A percentile compares a stretch with the other conserved stretches of the same genome.
phyloP scores from a whole-genome alignment of 2,113 vertebrate species.

The Pseudorectes ferrugineus region DNA sequence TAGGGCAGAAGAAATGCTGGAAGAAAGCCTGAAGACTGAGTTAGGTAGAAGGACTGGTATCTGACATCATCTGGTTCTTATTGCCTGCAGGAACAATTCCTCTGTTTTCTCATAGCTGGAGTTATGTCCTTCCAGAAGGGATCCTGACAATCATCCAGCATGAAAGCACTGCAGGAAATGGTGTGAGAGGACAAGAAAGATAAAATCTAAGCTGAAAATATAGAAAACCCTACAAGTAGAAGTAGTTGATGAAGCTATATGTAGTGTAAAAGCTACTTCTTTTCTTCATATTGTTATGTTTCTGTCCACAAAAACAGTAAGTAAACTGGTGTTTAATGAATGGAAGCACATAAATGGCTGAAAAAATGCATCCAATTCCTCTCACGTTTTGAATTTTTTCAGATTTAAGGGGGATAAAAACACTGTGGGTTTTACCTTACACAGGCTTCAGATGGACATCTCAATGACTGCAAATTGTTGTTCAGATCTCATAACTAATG shows the following conservation, averaged over 20 bases:
- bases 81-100: background rate
- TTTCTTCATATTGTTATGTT: background rate
- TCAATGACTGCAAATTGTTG: background rate
- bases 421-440: background rate
- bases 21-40: background rate
- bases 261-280: background rate
- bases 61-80: background rate
- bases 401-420: background rate
- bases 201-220: background rate
- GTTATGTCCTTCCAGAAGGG: background rate
- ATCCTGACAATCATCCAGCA: background rate
- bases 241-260: background rate
- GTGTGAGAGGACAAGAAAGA: background rate
- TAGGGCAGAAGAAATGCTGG: background rate
- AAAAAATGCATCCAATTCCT: background rate
- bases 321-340: background rate
- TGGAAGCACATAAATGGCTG: background rate
- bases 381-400: background rate
- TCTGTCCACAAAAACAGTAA: background rate
- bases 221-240: background rate
- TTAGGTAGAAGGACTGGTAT: background rate
- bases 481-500: background rate
- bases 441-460: background rate
- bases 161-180: background rate
- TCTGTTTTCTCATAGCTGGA: background rate